Evolutionary conservation across 2,113 vertebrate species (phyloP).

Genomic region (Oxyura jamaicensis): DNA sequence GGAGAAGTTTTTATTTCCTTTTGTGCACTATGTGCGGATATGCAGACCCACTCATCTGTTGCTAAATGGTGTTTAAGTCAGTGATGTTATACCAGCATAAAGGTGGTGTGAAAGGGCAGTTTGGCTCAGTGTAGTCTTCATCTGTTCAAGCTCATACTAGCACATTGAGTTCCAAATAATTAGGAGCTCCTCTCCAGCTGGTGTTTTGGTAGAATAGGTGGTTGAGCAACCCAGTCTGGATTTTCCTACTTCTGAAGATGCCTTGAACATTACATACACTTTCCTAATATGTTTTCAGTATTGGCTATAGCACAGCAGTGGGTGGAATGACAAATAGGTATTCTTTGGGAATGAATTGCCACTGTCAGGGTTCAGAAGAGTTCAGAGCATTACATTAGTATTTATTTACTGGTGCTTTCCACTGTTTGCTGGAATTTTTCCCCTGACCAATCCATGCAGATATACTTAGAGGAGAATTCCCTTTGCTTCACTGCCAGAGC

Average conservation of each 20-base stretch:
- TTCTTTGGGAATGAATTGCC: constrained; percentile 31
- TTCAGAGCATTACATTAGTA: constrained; percentile 41
- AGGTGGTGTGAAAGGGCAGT: constrained; percentile 66
- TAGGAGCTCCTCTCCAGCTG: constrained; percentile 65
- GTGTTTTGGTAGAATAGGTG: constrained; percentile 71
- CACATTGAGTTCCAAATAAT: constrained; percentile 61
- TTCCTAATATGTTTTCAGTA: constrained; percentile 69
- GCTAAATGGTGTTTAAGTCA: neutral
- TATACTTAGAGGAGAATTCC: neutral
- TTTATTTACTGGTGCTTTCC: constrained; percentile 38
- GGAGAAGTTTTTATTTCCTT: neutral
- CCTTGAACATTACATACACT: constrained; percentile 67
- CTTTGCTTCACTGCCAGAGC: neutral
- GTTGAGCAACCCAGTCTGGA: constrained; percentile 70
- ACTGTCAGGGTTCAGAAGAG: constrained; percentile 40
- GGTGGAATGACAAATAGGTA: constrained; percentile 68
- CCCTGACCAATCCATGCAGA: neutral
- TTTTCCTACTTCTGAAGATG: constrained; percentile 66
- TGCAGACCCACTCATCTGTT: neutral
- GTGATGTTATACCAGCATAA: constrained; percentile 3
- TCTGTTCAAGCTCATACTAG: constrained; percentile 65
- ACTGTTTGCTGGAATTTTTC: constrained; percentile 5
- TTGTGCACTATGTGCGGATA: neutral
- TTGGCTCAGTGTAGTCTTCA: constrained; percentile 41
- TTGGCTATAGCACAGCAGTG: constrained; percentile 57